Base-by-base conservation (phyloP, 2,113 vertebrate genomes). In the Apeltes quadracus region DNA sequence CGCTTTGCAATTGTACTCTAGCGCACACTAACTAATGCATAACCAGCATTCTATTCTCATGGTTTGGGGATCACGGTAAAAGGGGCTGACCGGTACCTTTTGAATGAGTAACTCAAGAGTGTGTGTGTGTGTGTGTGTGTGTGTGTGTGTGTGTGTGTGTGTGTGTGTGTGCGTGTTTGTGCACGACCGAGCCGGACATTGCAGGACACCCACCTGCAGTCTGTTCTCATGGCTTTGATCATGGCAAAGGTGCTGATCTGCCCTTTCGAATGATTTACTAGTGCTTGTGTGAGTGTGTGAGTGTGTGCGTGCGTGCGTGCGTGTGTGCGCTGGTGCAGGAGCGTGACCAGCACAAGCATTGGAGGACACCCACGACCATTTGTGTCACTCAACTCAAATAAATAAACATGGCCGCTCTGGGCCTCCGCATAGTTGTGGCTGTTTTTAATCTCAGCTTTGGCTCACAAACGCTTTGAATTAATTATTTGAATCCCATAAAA, bases 81-180 rank as follows among this genome's bases (percentile, higher is more conserved):
- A 43, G 43, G n/a, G 70, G 68, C 23, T 72, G 72, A 69, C 54
- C 38, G 63, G 55, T 11, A 34, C 27, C 32, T 70, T 85, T 46
- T 69, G 5, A 75, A 58, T 66, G 41, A 65, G 56, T 74, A 61
- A 54, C 0, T 56, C 4, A 5, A 39, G 41, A 43, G 41, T 6
- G 32, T 34, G 5, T 34, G 29, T 29, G 29, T 4, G 12, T 41
- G 39, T 41, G 39, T 39, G 38, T 39, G 38, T 39, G 34, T 36
- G 4, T 36, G 8, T 4, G 36, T 3, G 36, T 38, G 36, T n/a
- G 44, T 48, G 44, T 48, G 44, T 48, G 44, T 46, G 43, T 14
- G 14, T 48, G 44, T n/a, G 44, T n/a, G 18, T 48, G 46, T 50
- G 1, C 9, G 1, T 4, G 22, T 61, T 25, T 7, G 5, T 7